Percentiles rank a stretch among this genome's conserved stretches.
phyloP scores from a whole-genome alignment of 2,797 vertebrate genomes.

The Lepus oiostolus region DNA sequence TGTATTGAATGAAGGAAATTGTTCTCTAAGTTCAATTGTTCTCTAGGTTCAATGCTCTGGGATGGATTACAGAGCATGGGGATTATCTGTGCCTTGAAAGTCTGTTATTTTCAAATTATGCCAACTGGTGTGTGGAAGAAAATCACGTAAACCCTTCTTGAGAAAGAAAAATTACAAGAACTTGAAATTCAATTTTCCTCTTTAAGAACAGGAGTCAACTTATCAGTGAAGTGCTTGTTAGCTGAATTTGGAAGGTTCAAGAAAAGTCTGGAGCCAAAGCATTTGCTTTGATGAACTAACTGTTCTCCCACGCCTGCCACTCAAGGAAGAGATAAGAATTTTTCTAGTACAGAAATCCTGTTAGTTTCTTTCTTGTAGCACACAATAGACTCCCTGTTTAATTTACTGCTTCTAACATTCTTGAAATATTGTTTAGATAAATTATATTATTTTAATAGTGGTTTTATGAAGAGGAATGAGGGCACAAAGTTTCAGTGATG shows the following conservation, averaged over 20 bases:
- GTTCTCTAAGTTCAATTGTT: neutral
- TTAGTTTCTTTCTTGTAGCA: conserved; percentile 30
- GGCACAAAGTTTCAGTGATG: neutral
- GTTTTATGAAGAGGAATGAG: conserved; percentile 19
- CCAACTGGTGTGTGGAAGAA: conserved; percentile 57
- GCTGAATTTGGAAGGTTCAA: conserved; percentile 50
- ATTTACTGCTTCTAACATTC: conserved; percentile 40
- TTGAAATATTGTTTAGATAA: conserved; percentile 38
- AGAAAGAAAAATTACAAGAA: conserved; percentile 58
- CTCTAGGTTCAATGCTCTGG: conserved; percentile 36
- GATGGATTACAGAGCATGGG: conserved; percentile 22
- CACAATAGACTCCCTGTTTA: conserved; percentile 30
- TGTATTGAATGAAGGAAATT: conserved; percentile 63
- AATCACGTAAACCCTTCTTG: conserved; percentile 57
- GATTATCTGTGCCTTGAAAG: conserved; percentile 55
- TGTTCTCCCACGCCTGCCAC: conserved; percentile 17
- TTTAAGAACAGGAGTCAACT: conserved; percentile 62
- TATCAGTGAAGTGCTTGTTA: conserved; percentile 57
- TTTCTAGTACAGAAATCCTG: conserved; percentile 28
- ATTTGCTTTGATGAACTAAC: conserved; percentile 56
- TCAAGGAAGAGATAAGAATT: conserved; percentile 47
- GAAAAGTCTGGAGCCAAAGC: conserved; percentile 38
- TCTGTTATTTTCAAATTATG: conserved; percentile 72
- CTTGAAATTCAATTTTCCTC: conserved; percentile 10
- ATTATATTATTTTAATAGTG: conserved; percentile 47